phyloP scores from a whole-genome alignment of 2,113 vertebrate genomes.

The Gopherus evgoodei region DNA sequence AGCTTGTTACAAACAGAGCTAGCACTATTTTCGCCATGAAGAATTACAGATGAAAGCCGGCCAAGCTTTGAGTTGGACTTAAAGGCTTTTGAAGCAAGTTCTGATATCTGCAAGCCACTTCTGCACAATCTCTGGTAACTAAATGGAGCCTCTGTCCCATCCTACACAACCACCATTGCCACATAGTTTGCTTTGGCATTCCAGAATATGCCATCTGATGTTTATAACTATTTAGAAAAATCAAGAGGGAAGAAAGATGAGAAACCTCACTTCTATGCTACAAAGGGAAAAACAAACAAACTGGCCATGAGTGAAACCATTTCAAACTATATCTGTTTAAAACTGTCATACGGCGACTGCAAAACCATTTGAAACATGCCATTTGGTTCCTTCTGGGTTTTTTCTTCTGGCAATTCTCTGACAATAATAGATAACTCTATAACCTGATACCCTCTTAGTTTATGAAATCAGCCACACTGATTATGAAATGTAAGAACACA shows the following conservation, averaged over 20 bases:
- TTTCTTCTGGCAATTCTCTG: neutral
- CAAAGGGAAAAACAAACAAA: neutral
- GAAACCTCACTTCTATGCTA: neutral
- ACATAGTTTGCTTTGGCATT: neutral
- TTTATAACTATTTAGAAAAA: neutral
- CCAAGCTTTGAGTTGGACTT: neutral
- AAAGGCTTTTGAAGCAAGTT: neutral
- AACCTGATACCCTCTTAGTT: neutral
- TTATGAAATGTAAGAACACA: rapidly evolving
- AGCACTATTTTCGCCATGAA: neutral
- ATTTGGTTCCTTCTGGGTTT: neutral
- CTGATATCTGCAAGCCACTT: neutral
- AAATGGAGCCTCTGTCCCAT: neutral
- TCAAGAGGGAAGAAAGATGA: neutral
- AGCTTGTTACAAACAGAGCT: no score
- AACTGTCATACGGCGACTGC: neutral
- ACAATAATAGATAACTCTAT: neutral
- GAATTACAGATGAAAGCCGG: neutral
- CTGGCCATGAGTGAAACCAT: neutral
- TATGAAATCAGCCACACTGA: neutral
- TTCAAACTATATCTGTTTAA: neutral
- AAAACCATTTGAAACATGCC: neutral
- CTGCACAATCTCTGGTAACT: neutral
- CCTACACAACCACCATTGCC: neutral
- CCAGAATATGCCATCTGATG: neutral